Percentiles rank a stretch among this genome's conserved stretches.
phyloP scores from a whole-genome alignment of 2,113 vertebrate species.

The Muntiacus reevesi region DNA sequence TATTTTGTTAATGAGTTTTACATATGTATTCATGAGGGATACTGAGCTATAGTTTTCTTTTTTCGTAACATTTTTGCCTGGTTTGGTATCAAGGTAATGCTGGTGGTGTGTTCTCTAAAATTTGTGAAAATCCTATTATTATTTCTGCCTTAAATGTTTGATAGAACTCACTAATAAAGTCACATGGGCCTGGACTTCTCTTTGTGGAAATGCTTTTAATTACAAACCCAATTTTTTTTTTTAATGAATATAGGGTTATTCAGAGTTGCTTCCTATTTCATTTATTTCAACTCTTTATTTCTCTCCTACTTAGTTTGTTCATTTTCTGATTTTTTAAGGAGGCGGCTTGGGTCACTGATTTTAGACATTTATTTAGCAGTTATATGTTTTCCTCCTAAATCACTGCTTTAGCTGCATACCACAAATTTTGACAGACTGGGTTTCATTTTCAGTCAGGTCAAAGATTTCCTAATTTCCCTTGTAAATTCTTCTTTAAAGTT shows the following conservation, averaged over 20 bases:
- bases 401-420: neutral
- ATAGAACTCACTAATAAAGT: neutral
- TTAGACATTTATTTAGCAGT: neutral
- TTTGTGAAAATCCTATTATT: neutral
- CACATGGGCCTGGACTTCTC: neutral
- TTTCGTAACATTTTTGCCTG: neutral
- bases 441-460: neutral
- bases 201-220: neutral
- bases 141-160: neutral
- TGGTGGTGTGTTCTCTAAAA: neutral
- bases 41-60: neutral
- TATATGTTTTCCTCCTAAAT: neutral
- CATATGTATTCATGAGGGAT: neutral
- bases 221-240: neutral
- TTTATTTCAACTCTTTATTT: neutral
- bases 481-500: neutral
- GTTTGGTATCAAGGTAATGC: neutral
- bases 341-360: neutral
- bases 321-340: neutral
- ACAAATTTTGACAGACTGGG: neutral
- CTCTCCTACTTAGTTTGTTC: neutral
- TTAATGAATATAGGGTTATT: neutral
- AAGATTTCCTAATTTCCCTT: neutral
- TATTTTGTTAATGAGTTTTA: neutral
- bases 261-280: conserved; percentile 18